A percentile compares a stretch with the other conserved stretches of the same genome.
phyloP scores from a whole-genome alignment of 92 coral and sea anemone genomes.

The Palythoa grandis region DNA sequence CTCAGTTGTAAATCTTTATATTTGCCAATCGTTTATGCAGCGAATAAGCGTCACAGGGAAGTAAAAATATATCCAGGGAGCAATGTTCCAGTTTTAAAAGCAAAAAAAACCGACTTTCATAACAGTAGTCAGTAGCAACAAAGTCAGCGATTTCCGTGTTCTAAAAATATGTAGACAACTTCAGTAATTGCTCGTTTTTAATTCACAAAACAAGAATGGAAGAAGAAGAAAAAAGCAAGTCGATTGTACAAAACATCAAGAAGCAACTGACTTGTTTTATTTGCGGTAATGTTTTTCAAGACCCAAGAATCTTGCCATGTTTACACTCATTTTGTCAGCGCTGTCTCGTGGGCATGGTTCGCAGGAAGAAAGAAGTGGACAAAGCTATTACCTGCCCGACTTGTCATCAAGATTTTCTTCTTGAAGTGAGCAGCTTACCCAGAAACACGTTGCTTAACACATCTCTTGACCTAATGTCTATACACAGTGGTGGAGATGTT shows the following conservation, averaged over 20 bases:
- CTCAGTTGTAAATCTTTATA: not conserved
- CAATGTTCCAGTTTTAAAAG: no score
- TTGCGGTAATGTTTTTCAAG: constrained; percentile 50
- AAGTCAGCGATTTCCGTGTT: not conserved
- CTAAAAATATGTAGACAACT: no score
- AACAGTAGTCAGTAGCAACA: no score
- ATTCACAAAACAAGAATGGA: not conserved
- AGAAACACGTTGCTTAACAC: constrained; percentile 61
- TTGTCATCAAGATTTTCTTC: constrained; percentile 43
- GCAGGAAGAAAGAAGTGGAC: constrained; percentile 43
- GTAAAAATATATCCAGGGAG: no score
- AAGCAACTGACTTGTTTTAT: constrained; percentile 58
- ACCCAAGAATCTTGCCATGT: constrained; percentile 70
- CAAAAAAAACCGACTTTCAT: no score
- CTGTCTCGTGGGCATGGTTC: constrained; percentile 58
- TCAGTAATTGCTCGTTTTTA: not conserved
- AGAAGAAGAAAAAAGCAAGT: constrained; percentile 22
- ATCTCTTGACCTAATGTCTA: constrained; percentile 59
- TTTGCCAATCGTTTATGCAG: not conserved
- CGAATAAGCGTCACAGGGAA: no score
- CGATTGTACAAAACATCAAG: constrained; percentile 50
- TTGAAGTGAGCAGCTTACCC: constrained; percentile 52
- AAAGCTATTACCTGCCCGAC: constrained; percentile 54
- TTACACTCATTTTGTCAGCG: constrained; percentile 67
- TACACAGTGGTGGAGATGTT: constrained; percentile 54